phyloP scores from a whole-genome alignment of 1,140 invertebrate species.

The Hylyphantes graminicola region DNA sequence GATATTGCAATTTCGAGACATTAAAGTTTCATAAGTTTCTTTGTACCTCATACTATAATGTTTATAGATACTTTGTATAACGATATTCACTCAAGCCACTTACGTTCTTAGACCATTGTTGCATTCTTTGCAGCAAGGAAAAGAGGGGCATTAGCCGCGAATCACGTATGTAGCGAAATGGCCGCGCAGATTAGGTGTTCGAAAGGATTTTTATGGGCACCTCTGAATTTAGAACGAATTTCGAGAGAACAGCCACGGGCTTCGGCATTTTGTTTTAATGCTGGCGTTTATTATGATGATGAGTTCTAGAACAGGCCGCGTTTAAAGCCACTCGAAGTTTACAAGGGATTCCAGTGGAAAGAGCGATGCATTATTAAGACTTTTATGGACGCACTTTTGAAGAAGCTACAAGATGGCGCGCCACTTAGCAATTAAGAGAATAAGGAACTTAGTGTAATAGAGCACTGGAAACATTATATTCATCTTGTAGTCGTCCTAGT shows the following conservation, averaged over 20 bases:
- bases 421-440: conserved; percentile 14
- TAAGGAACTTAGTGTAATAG: too few species aligned
- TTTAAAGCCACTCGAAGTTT: conserved; percentile 16
- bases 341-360: neutral
- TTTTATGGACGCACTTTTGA: conserved; percentile 7
- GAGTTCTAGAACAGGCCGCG: conserved; percentile 20
- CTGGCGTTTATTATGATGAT: conserved; percentile 55
- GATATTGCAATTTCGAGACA: neutral
- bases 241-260: conserved; percentile 8
- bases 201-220: conserved; percentile 57
- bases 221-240: conserved; percentile 56
- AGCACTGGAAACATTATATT: too few species aligned
- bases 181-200: conserved; percentile 52
- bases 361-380: conserved; percentile 25
- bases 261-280: conserved; percentile 54
- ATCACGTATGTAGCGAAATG: conserved; percentile 48
- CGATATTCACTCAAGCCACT: neutral
- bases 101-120: neutral
- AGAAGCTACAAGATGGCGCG: neutral
- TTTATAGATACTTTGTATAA: neutral
- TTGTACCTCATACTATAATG: neutral
- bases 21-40: neutral
- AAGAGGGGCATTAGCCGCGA: conserved; percentile 38
- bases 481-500: too few species aligned
- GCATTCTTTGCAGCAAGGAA: neutral